These are phyloP conservation scores for Carterocephalus palaemon DNA, from an alignment of 2,888 invertebrate species.

Conservation along the genomic window DNA sequence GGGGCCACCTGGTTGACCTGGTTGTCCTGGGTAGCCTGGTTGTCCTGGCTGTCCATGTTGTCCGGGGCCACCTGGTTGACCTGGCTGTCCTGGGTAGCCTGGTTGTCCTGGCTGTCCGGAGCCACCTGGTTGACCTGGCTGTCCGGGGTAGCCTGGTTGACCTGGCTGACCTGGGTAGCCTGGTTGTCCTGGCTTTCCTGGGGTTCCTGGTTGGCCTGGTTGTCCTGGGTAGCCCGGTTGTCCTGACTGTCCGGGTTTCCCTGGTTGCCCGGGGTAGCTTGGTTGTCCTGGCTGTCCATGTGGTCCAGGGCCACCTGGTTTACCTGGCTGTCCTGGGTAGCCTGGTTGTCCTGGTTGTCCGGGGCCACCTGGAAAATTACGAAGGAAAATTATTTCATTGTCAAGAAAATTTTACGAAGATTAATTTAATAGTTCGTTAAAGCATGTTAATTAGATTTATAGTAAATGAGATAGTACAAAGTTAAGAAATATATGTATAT, in stretches of 20 bases:
- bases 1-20: slow-evolving; percentile 41
- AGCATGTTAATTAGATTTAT: too few relatives aligned
- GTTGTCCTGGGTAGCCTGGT: slow-evolving; percentile 47
- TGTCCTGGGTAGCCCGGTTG: slow-evolving; percentile 32
- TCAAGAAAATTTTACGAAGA: too few relatives aligned
- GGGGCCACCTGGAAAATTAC: too few relatives aligned
- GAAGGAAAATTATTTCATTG: too few relatives aligned
- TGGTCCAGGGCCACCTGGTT: slow-evolving; percentile 32
- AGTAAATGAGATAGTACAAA: too few relatives aligned
- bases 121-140: slow-evolving; percentile 31
- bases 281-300: slow-evolving; percentile 29
- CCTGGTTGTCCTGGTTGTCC: slow-evolving; percentile 30
- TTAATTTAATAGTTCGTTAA: too few relatives aligned
- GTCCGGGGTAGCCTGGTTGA: slow-evolving; percentile 32
- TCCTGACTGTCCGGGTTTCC: slow-evolving; percentile 31
- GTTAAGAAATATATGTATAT: too few relatives aligned
- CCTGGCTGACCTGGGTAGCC: slow-evolving; percentile 30
- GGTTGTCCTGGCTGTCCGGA: slow-evolving; percentile 32
- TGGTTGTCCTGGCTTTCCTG: slow-evolving; percentile 32
- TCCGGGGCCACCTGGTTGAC: slow-evolving; percentile 27
- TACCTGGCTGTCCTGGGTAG: slow-evolving; percentile 31
- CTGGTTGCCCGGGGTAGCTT: slow-evolving; percentile 29
- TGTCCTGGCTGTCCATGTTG: slow-evolving; percentile 25
- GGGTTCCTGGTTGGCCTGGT: slow-evolving; percentile 32
- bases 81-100: slow-evolving; percentile 38